These are phyloP conservation scores for Colletes latitarsis DNA, from an alignment of 1,140 invertebrate species.

Conservation along the genomic window DNA sequence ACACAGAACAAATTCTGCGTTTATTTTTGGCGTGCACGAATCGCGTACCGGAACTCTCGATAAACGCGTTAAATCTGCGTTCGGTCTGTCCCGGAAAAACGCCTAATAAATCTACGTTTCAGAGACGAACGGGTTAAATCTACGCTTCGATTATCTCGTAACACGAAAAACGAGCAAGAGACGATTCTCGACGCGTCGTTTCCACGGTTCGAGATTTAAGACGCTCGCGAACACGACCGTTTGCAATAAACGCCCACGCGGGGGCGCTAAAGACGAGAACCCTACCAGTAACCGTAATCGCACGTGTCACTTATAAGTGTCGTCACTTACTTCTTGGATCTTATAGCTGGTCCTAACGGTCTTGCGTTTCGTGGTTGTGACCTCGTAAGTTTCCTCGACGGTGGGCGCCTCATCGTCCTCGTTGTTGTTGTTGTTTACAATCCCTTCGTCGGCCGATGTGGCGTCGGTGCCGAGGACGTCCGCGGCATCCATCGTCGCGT, in stretches of 20 bases:
- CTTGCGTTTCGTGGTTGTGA: conserved; percentile 83
- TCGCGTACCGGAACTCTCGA: conserved; percentile 1
- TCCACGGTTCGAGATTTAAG: background rate
- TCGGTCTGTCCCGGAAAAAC: background rate
- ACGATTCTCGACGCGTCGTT: too few relatives aligned
- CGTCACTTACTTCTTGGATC: conserved; percentile 84
- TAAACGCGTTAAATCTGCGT: background rate
- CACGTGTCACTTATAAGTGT: conserved; percentile 27
- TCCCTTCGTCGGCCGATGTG: conserved; percentile 8
- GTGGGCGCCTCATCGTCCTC: conserved; percentile 70
- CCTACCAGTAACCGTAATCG: conserved; percentile 21
- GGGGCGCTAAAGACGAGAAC: conserved; percentile 14
- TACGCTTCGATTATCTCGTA: too few relatives aligned
- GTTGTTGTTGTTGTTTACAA: conserved; percentile 29
- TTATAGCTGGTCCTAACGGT: conserved; percentile 84
- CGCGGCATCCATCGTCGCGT: conserved; percentile 72
- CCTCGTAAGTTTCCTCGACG: conserved; percentile 80
- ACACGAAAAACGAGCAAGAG: too few relatives aligned
- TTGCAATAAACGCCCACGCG: conserved; percentile 44
- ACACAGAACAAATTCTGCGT: conserved; percentile 14
- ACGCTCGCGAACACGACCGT: background rate
- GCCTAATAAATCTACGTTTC: background rate
- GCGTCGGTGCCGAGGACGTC: conserved; percentile 57
- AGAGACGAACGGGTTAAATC: background rate
- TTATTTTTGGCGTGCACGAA: conserved; percentile 30